Evolutionary conservation across 2,113 vertebrate species (phyloP), one percentile per base, ranked within the genome.

Genomic region (Corydoras maculifer): DNA sequence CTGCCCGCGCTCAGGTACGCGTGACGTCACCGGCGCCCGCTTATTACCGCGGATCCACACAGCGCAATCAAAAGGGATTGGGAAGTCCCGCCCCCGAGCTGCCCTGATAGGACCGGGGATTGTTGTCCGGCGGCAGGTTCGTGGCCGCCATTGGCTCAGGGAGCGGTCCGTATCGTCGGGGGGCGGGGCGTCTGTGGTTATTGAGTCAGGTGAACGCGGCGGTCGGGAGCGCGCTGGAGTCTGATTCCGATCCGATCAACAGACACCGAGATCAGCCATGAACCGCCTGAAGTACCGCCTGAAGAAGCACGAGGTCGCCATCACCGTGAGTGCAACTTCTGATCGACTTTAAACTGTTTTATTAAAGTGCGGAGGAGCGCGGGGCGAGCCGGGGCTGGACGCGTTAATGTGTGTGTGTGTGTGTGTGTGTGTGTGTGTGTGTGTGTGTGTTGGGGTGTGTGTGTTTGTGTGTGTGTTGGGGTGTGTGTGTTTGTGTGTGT

Each of bases 261-360:
- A 43, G 4, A 53, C 5, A 14, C 51, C 51, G 13, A 53, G 11
- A 53, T 10, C 69, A 61, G 64, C 78, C 85, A 91, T 96, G 95
- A 98, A 97, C 91, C 96, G 93, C 84, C 88, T 98, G 58, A 95
- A 93, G 85, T 93, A 94, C 77, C 90, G 93, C 5, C 78, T 97
- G 87, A 92, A 92, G 84, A 93, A 90, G 82, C 93, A 95, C 68
- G 95, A 98, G 82, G 87, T 91, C 3, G 87, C 90, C 69, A 90
- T 91, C 71, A 88, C 87, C 73, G 90, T 91, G 81, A 91, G 90
- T 90, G 71, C 8, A 57, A 5, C 3, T 14, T 57, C 12, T 0
- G 8, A n/a, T 43, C 4, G 35, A 43, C 7, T 43, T 43, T 2
- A 1, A 43, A 43, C 35, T 43, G 35, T 2, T 43, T 6, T 62